Conservation (phyloP, 1,140 invertebrate species). For the Brachionus manjavacas region DNA sequence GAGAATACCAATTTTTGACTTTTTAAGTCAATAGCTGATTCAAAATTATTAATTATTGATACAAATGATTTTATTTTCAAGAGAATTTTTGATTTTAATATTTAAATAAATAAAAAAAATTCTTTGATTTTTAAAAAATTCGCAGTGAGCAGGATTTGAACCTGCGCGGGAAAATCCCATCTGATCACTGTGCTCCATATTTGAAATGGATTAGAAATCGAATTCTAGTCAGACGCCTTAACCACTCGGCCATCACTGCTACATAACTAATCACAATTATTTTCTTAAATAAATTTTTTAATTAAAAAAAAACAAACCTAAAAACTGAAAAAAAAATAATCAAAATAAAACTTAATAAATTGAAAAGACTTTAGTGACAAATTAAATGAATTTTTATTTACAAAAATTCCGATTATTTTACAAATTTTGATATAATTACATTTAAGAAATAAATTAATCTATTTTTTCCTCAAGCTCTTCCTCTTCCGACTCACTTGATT, state of each 20-base stretch:
- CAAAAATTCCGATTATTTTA: background rate
- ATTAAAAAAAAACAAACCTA: background rate
- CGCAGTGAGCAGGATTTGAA: background rate
- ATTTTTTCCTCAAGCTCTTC: background rate
- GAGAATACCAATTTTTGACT: too few species aligned
- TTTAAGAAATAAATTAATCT: background rate
- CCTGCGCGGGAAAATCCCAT: background rate
- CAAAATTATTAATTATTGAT: too few species aligned
- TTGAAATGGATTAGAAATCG: background rate
- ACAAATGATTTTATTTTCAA: too few species aligned
- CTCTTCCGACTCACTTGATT: background rate
- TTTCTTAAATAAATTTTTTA: background rate
- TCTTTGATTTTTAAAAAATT: background rate
- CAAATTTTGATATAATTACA: background rate
- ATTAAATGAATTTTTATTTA: background rate
- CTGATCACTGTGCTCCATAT: background rate
- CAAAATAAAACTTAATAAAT: too few species aligned
- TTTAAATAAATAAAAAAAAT: too few species aligned
- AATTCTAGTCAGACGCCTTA: slow-evolving; percentile 1
- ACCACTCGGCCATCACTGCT: background rate
- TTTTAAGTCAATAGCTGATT: too few species aligned
- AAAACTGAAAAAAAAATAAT: background rate
- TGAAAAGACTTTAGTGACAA: background rate
- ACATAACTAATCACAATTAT: background rate
- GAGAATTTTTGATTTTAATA: too few species aligned